Percentiles rank a stretch among this genome's conserved stretches.
Evolutionary conservation across 2,888 invertebrate genomes (phyloP).

Genomic region (Caenorhabditis zanzibari): DNA sequence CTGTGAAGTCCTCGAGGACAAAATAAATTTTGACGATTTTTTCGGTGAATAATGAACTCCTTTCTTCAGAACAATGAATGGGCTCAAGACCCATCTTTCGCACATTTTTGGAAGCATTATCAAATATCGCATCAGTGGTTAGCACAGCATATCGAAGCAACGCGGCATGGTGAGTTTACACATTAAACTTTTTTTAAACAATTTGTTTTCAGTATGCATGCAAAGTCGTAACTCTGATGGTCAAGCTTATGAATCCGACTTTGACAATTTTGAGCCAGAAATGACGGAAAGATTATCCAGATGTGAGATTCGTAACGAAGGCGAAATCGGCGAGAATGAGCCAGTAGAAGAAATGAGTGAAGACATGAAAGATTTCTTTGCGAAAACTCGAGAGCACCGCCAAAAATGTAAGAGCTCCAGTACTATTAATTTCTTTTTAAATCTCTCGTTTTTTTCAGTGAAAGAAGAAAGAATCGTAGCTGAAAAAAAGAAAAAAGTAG

Average conservation of each 20-base stretch:
- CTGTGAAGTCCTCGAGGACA: conserved; percentile 35
- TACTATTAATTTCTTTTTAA: background rate
- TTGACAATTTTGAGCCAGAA: conserved; percentile 29
- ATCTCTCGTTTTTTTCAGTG: conserved; percentile 7
- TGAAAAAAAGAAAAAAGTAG: conserved; percentile 8
- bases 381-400: conserved; percentile 52
- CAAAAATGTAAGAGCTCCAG: conserved; percentile 36
- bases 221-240: background rate
- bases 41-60: conserved; percentile 24
- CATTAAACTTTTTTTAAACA: background rate
- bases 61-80: conserved; percentile 42
- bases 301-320: conserved; percentile 43
- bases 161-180: conserved; percentile 8
- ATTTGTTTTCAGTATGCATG: conserved; percentile 6
- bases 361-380: conserved; percentile 55
- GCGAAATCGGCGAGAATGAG: conserved; percentile 6
- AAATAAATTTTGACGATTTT: background rate
- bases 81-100: conserved; percentile 39
- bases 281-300: conserved; percentile 35
- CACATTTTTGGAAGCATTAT: conserved; percentile 50
- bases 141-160: conserved; percentile 14
- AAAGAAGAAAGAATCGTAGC: conserved; percentile 27
- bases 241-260: background rate
- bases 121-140: conserved; percentile 41
- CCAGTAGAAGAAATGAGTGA: conserved; percentile 37